phyloP scores from a whole-genome alignment of 2,888 invertebrate species.

The Acanthosepion esculentum region DNA sequence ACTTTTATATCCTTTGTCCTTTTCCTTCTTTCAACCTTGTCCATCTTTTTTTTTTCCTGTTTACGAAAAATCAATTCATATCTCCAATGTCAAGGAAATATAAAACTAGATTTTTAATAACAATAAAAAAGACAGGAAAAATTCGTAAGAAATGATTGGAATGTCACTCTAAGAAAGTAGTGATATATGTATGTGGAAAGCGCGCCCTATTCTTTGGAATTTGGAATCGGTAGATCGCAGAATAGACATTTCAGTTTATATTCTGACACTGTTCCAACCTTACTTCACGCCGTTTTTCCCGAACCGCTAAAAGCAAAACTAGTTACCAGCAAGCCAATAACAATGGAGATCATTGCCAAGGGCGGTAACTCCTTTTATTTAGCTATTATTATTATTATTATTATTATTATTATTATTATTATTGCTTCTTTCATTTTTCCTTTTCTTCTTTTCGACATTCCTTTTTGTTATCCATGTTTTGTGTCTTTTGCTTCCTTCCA shows the following conservation, averaged over 20 bases:
- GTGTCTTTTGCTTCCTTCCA: not conserved
- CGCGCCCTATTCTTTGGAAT: not conserved
- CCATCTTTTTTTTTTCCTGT: not conserved
- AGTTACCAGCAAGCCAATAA: not conserved
- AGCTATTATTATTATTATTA: no score
- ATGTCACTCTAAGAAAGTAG: not conserved
- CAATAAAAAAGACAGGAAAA: not conserved
- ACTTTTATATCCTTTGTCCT: not conserved
- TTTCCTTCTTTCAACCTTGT: not conserved
- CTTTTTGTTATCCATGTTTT: not conserved
- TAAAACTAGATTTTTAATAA: conserved; percentile 2
- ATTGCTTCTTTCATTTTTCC: not conserved
- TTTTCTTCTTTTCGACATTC: not conserved
- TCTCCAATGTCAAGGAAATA: not conserved
- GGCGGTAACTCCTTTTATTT: not conserved
- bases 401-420: not conserved
- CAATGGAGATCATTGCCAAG: not conserved
- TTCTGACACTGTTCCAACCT: conserved; percentile 8
- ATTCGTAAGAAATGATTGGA: conserved; percentile 33
- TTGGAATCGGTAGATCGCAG: not conserved
- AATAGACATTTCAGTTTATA: not conserved
- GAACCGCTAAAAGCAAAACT: not conserved
- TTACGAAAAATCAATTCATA: not conserved
- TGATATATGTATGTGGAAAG: not conserved
- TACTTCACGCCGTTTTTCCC: not conserved